These are phyloP conservation scores for Andrena praecox DNA, from an alignment of 2,888 invertebrate genomes.

Conservation along the genomic window DNA sequence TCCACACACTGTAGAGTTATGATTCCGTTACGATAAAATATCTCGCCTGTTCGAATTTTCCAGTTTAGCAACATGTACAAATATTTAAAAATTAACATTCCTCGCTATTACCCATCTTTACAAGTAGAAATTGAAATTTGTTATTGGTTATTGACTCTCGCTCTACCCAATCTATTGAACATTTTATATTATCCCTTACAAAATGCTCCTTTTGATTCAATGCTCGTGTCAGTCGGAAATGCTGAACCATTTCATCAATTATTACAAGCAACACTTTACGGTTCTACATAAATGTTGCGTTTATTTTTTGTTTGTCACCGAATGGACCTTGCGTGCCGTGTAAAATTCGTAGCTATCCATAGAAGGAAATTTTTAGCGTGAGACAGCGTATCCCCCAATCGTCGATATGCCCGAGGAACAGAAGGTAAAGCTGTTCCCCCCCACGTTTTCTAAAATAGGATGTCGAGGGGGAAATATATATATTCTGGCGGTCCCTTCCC, in stretches of 20 bases:
- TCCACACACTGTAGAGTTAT: not conserved
- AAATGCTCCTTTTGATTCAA: not conserved
- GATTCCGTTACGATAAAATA: not conserved
- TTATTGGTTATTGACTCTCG: conserved; percentile 4
- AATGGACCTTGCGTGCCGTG: not conserved
- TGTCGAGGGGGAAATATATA: not conserved
- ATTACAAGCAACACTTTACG: not conserved
- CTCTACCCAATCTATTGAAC: not conserved
- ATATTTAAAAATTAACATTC: not conserved
- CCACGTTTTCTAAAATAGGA: conserved; percentile 25
- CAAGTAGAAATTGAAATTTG: not conserved
- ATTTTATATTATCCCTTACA: not conserved
- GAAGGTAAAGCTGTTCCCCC: conserved; percentile 56
- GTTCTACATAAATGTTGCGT: not conserved
- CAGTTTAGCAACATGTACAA: not conserved
- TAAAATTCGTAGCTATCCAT: conserved; percentile 16
- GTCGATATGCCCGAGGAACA: conserved; percentile 65
- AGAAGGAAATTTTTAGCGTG: conserved; percentile 47
- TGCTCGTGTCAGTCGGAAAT: not conserved
- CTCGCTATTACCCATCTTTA: not conserved
- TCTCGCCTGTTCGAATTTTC: not conserved
- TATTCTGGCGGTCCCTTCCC: not conserved
- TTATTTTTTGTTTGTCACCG: conserved; percentile 47
- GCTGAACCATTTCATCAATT: not conserved
- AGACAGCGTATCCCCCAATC: not conserved